Evolutionary conservation across 2,888 invertebrate species (phyloP).

Genomic region (Galerucella nymphaeae): DNA sequence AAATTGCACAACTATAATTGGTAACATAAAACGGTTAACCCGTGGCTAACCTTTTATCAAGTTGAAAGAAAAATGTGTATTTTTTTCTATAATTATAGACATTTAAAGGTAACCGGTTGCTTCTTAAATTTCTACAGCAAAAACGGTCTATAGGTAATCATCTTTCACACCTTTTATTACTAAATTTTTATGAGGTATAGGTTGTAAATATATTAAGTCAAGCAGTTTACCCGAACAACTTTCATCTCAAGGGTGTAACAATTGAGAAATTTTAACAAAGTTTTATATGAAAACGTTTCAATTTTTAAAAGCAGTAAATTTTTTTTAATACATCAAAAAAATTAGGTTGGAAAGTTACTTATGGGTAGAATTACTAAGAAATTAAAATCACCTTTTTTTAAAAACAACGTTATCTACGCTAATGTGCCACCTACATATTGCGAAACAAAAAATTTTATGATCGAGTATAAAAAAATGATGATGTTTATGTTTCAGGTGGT

Average conservation of each 20-base stretch:
- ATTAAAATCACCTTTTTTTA: not conserved
- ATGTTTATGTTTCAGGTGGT: not conserved
- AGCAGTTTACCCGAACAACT: not conserved
- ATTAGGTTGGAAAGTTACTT: not conserved
- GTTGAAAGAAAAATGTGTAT: not conserved
- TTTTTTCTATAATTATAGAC: not conserved
- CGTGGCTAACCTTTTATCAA: conserved; percentile 11
- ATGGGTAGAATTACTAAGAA: not conserved
- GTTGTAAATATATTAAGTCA: not conserved
- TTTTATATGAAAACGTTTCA: no score
- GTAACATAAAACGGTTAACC: not conserved
- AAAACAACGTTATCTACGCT: not conserved
- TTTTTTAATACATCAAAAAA: no score
- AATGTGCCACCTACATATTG: not conserved
- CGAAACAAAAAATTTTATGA: not conserved
- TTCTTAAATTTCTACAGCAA: not conserved
- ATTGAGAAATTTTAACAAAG: no score
- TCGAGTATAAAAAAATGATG: not conserved
- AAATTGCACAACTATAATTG: conserved; percentile 10
- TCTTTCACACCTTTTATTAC: conserved; percentile 16
- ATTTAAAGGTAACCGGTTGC: not conserved
- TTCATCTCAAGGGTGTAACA: not conserved
- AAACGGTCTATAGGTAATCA: not conserved
- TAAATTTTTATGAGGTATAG: conserved; percentile 2
- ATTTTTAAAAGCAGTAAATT: no score